Evolutionary conservation across 2,888 invertebrate species (phyloP), one percentile per base, ranked within the genome.

Genomic region (Scaeva pyrastri): DNA sequence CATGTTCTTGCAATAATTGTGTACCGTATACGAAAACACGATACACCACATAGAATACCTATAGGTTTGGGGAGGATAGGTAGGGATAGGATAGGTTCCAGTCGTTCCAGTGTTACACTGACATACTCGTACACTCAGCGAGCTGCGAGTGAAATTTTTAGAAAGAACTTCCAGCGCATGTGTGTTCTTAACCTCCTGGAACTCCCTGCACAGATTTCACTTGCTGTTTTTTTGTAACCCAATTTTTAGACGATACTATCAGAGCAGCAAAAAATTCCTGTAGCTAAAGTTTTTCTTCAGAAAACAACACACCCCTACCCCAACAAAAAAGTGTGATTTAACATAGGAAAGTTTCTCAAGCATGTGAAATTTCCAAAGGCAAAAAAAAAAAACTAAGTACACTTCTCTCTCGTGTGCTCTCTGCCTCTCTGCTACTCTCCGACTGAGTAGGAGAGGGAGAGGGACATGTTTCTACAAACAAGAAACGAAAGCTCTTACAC

Each of bases 131-230:
- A 50, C 31, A 31, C 31, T 31, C 31, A 31, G 31, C 31, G 8
- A 31, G 31, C 31, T 31, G 60, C 52, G 82, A 73, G 50, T 52
- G 52, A 70, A 77, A 70, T 26, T 75, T 31, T 80, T 31, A 41
- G 41, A 74, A 82, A 74, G 50, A 74, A 71, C 64, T 86, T 86
- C 82, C 86, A 86, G 86, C 86, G 86, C 86, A 86, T 86, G 86
- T 78, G 86, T 66, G 62, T 19, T 80, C 2, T 26, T 26, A 36
- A 66, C 56, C 74, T 71, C 56, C 70, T 86, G 82, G 68, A 82
- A 82, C 74, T 77, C 86, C 81, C 81, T 70, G 41, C 68, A 77
- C 50, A 60, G 45, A 76, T 68, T 55, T 56, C 26, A 52, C 52
- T 52, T 36, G 19, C 2, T 39, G n/a, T 2, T 31, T 50, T 70